Evolutionary conservation across 2,797 vertebrate genomes (phyloP), one percentile per base, ranked within the genome.

Genomic region (Cryptoblepharus egeriae): DNA sequence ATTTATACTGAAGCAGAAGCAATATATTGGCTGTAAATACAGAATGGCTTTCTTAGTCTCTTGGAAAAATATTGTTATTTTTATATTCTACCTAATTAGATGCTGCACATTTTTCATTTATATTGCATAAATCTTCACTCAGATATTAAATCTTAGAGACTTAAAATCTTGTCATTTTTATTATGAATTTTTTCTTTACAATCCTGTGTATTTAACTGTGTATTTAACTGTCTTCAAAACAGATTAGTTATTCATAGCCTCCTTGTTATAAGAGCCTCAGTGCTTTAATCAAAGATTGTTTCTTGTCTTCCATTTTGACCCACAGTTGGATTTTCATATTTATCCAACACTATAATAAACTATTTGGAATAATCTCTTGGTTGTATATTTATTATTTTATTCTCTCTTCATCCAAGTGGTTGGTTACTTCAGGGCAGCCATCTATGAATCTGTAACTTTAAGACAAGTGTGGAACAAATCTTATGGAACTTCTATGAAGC

Each of bases 201-300:
- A 73, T 60, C 73, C 10, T 84, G 85, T 83, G 71, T 69, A 88
- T 82, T 89, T 88, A 45, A 68, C 74, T 91, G 80, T 89, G 91
- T 83, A 88, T 49, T 71, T 52, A 82, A 88, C 10, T 61, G 82
- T 81, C 79, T 86, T 89, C 75, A 92, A 82, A 90, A 58, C 22
- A 6, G 45, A 83, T 83, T 83, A 88, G 39, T 89, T 88, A 82
- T 85, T 82, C 26, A 60, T 10, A 0, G 78, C 86, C 78, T 77
- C 32, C n/a, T 24, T 1, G 7, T 13, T 7, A 28, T 61, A 74
- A 30, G 28, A 49, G 61, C 78, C 16, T 63, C 22, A n/a, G 20
- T 65, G 22, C 30, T 88, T 90, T 85, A 90, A 37, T 89, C 61
- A 90, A 74, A 83, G 49, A 82, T 55, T 2, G 32, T 77, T 85